Evolutionary conservation across 2,888 invertebrate species (phyloP), one percentile per base, ranked within the genome.

Genomic region (Elmis aenea): DNA sequence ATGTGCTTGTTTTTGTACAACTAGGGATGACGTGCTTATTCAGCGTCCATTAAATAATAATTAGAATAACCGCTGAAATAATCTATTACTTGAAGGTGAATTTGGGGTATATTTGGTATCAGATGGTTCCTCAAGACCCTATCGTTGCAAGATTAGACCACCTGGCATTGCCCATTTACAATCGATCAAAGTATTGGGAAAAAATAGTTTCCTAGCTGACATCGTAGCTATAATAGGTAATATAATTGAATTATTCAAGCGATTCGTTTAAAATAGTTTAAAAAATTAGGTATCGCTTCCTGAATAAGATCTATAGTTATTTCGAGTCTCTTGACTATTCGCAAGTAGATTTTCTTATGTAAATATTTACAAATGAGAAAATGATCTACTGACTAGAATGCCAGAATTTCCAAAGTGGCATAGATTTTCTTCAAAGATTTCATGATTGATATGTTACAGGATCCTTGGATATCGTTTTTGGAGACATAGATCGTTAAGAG

Each of bases 81-180:
- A 3, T 28, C 29, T 18, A 18, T 18, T 18, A 18, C 8, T 18
- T 18, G 8, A 18, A 60, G 62, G 64, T n/a, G 92, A 93, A 67
- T 77, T 92, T 62, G 92, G 89, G 2, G 74, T 93, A 2, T 92
- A 89, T 61, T 71, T 93, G 55, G 83, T 92, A 2, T 81, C 91
- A 1, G 89, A 93, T 64, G 92, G 93, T 3, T 76, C 79, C 1
- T 79, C 81, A 5, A 79, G 75, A 46, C 91, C 91, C 0, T 81
- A 81, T 56, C 52, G 63, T 25, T 62, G 61, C 30, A 58, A 58
- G 47, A 51, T 62, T 10, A 49, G 61, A 26, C 65, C 81, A 0
- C 69, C 75, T 5, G 76, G 77, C 6, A 77, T 71, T 55, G 68
- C 74, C 4, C 79, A 80, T 63, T 64, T 79, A 55, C 76, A 85